Evolutionary conservation across 2,888 invertebrate genomes (phyloP).

Genomic region (Xestia xanthographa): DNA sequence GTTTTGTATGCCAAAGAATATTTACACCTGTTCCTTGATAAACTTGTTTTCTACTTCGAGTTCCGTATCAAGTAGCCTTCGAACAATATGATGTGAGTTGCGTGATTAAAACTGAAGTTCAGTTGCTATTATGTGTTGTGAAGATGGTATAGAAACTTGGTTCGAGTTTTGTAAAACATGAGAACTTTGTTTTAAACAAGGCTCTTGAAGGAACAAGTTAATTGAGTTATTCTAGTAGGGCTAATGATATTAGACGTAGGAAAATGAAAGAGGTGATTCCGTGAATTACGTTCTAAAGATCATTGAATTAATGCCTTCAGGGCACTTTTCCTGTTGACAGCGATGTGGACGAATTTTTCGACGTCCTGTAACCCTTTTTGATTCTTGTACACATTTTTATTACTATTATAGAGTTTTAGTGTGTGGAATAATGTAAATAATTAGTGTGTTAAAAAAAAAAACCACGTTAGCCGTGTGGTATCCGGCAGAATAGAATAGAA

Average conservation of each 20-base stretch:
- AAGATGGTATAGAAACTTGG: conserved; percentile 18
- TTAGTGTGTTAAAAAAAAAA: no score
- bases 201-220: background rate
- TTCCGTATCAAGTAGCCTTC: conserved; percentile 22
- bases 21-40: background rate
- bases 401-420: no score
- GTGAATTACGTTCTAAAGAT: background rate
- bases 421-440: no score
- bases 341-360: no score
- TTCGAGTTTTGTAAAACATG: conserved; percentile 31
- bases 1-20: no score
- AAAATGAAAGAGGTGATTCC: background rate
- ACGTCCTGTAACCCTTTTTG: no score
- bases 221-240: background rate
- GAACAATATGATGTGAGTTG: conserved; percentile 16
- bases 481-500: no score
- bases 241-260: background rate
- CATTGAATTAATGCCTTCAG: background rate
- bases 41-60: conserved; percentile 4
- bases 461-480: no score
- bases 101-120: conserved; percentile 34
- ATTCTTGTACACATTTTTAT: no score
- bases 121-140: conserved; percentile 5
- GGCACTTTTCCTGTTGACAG: no score
- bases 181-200: conserved; percentile 37